Conservation (phyloP, 2,797 vertebrate species). For the Coregonus suidteri region DNA sequence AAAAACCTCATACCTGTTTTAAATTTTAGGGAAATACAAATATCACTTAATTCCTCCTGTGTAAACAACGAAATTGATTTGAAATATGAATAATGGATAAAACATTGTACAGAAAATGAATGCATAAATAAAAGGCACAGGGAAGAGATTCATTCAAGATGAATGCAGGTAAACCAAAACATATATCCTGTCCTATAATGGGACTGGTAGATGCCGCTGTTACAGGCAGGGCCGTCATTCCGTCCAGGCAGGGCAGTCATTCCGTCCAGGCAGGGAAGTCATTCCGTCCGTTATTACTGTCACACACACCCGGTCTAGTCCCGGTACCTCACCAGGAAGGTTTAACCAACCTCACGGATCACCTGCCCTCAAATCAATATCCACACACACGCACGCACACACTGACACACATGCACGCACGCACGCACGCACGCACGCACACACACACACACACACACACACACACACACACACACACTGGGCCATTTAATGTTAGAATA, state of each 20-base stretch:
- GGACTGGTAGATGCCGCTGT: not conserved
- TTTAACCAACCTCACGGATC: constrained; percentile 80
- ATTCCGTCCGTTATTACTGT: not conserved
- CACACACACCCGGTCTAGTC: not conserved
- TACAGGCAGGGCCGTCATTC: not conserved
- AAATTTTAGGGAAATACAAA: constrained; percentile 1
- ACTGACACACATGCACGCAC: constrained; percentile 22
- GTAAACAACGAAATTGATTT: constrained; percentile 24
- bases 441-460: not conserved
- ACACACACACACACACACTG: constrained; percentile 44
- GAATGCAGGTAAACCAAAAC: too few species aligned
- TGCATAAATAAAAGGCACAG: not conserved
- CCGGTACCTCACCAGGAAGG: constrained; percentile 47
- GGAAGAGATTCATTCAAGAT: not conserved
- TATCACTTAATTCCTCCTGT: constrained; percentile 11
- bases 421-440: constrained; percentile 17
- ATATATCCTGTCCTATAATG: not conserved
- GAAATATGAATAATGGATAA: constrained; percentile 27
- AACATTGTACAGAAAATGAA: not conserved
- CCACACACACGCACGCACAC: constrained; percentile 27
- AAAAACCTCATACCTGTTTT: constrained; percentile 19
- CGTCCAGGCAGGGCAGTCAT: not conserved
- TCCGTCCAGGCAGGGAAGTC: not conserved
- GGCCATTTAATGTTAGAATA: constrained; percentile 84
- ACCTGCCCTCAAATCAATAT: constrained; percentile 69